These are phyloP conservation scores for Capitulum mitella DNA, from an alignment of 2,888 invertebrate species.

Conservation along the genomic window DNA sequence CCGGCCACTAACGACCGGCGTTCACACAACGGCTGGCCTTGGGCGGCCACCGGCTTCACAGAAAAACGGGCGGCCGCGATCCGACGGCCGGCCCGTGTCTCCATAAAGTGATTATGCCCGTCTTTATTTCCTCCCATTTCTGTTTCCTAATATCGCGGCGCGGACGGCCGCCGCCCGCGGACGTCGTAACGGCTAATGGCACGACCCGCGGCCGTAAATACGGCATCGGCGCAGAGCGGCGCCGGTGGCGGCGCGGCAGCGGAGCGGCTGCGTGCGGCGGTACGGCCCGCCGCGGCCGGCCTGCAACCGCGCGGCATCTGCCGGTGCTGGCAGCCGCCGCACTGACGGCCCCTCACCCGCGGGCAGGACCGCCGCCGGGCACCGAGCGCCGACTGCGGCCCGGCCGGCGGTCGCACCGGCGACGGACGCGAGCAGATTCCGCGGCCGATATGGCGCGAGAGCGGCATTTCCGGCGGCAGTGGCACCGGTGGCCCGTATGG, in stretches of 20 bases:
- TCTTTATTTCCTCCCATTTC: constrained; percentile 7
- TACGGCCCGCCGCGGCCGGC: neutral
- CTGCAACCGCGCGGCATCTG: no score
- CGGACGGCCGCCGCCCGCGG: neutral
- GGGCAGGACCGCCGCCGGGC: no score
- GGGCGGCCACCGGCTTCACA: neutral
- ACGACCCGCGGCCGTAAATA: constrained; percentile 6
- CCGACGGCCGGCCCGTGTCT: neutral
- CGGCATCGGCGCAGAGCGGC: constrained; percentile 6
- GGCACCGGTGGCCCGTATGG: no score
- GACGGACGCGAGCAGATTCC: no score
- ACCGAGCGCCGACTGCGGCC: no score
- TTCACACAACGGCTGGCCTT: neutral
- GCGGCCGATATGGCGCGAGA: no score
- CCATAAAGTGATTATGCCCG: constrained; percentile 5
- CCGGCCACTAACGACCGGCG: neutral
- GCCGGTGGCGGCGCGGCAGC: no score
- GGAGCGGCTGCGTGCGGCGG: no score
- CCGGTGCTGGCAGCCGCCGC: no score
- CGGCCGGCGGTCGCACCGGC: no score
- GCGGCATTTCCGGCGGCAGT: no score
- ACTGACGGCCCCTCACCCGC: no score
- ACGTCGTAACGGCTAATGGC: constrained; percentile 5
- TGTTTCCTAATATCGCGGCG: constrained; percentile 12
- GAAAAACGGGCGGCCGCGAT: neutral